Percentiles rank a stretch among this genome's conserved stretches.
Evolutionary conservation across 2,113 vertebrate genomes (phyloP).

Genomic region (Chaetodon trifascialis): DNA sequence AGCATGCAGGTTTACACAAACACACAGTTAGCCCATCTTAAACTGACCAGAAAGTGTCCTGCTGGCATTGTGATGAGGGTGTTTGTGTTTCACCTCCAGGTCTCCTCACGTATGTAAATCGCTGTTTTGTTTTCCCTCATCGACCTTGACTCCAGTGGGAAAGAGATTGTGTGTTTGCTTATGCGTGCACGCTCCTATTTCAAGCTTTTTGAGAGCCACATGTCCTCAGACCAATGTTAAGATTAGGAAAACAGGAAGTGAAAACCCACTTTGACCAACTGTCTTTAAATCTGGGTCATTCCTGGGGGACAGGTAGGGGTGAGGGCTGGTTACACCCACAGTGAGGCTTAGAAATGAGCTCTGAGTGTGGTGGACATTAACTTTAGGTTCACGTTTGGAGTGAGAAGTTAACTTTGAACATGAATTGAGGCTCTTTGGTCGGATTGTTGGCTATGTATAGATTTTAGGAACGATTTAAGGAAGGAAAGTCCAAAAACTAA

Average conservation of each 20-base stretch:
- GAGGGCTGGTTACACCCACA: background rate
- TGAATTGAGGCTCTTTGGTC: background rate
- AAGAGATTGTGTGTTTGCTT: background rate
- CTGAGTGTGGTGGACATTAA: background rate
- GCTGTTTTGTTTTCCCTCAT: background rate
- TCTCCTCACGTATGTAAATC: background rate
- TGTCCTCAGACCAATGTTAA: background rate
- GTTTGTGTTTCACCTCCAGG: background rate
- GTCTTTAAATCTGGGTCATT: background rate
- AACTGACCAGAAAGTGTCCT: conserved; percentile 7
- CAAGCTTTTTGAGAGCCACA: background rate
- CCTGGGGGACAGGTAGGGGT: no score
- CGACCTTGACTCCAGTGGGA: background rate
- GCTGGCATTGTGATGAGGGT: background rate
- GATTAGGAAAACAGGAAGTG: background rate
- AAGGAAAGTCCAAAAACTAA: background rate
- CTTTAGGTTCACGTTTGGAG: background rate
- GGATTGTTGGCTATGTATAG: background rate
- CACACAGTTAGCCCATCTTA: background rate
- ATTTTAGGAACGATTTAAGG: background rate
- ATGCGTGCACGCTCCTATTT: background rate
- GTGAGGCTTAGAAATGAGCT: background rate
- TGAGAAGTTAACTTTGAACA: background rate
- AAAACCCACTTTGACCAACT: background rate
- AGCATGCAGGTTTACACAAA: background rate